Evolutionary conservation across 2,113 vertebrate species (phyloP).

Genomic region (Isurus oxyrinchus): DNA sequence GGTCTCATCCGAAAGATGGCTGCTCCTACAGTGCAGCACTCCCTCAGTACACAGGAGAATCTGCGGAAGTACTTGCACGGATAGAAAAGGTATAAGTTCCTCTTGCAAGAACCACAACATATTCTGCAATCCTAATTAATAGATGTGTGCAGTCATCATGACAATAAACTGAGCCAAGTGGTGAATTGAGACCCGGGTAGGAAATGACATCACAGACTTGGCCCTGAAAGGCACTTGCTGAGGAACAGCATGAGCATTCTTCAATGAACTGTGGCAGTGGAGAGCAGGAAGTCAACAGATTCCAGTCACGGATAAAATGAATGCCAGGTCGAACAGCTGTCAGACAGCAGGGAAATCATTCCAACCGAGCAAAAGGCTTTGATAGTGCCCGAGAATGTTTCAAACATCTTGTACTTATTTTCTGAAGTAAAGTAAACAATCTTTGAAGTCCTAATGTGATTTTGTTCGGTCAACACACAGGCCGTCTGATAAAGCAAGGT

Average conservation of each 20-base stretch:
- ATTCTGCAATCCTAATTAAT: background rate
- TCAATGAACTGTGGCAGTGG: background rate
- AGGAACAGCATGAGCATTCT: background rate
- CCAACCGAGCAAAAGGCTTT: background rate
- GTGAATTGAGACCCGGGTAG: background rate
- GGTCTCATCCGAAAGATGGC: background rate
- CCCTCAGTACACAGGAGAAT: background rate
- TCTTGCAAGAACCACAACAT: background rate
- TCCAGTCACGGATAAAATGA: background rate
- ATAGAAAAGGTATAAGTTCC: background rate
- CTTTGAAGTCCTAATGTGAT: conserved; percentile 4
- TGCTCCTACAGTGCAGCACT: background rate
- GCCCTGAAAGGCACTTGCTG: background rate
- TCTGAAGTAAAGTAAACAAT: conserved; percentile 3
- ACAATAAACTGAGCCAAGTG: background rate
- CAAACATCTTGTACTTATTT: conserved; percentile 23
- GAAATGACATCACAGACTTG: conserved; percentile 4
- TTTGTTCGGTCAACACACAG: background rate
- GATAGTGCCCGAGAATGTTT: background rate
- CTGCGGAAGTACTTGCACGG: background rate
- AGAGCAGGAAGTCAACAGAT: background rate
- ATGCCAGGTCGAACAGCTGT: background rate
- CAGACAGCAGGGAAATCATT: conserved; percentile 24
- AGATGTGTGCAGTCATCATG: background rate
- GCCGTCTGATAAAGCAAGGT: background rate